phyloP scores from a whole-genome alignment of 2,888 invertebrate species.

The Drosophila suboccidentalis region DNA sequence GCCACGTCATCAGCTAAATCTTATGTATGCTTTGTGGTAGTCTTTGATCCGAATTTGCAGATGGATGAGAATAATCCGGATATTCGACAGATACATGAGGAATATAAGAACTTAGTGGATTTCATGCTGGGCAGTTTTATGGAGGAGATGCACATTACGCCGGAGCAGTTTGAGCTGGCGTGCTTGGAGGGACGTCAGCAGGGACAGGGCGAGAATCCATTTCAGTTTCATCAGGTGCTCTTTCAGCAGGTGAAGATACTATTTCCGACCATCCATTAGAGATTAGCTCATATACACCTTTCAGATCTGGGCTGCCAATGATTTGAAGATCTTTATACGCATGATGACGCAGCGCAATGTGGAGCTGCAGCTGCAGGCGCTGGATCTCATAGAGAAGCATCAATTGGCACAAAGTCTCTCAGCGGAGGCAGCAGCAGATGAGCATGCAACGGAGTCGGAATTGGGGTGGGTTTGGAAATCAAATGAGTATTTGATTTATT shows the following conservation, averaged over 20 bases:
- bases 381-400: slow-evolving; percentile 93
- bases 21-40: slow-evolving; percentile 85
- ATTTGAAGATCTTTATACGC: slow-evolving; percentile 94
- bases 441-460: slow-evolving; percentile 54
- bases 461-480: slow-evolving; percentile 45
- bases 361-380: slow-evolving; percentile 94
- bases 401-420: slow-evolving; percentile 87
- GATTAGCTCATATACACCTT: background rate
- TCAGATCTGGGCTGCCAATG: slow-evolving; percentile 96
- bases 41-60: slow-evolving; percentile 92
- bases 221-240: slow-evolving; percentile 88
- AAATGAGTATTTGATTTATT: rapidly evolving
- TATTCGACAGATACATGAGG: slow-evolving; percentile 92
- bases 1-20: slow-evolving; percentile 9
- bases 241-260: slow-evolving; percentile 86
- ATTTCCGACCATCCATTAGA: too few species aligned
- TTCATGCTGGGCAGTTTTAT: slow-evolving; percentile 95
- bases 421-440: slow-evolving; percentile 58
- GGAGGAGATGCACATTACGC: slow-evolving; percentile 95
- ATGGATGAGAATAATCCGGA: slow-evolving; percentile 89
- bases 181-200: slow-evolving; percentile 87
- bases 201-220: slow-evolving; percentile 85
- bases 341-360: slow-evolving; percentile 98
- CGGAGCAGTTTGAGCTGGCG: slow-evolving; percentile 94
- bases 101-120: slow-evolving; percentile 96